Percentiles rank a stretch among this genome's conserved stretches.
Evolutionary conservation across 2,888 invertebrate genomes (phyloP).

Genomic region (Dryobotodes eremita): DNA sequence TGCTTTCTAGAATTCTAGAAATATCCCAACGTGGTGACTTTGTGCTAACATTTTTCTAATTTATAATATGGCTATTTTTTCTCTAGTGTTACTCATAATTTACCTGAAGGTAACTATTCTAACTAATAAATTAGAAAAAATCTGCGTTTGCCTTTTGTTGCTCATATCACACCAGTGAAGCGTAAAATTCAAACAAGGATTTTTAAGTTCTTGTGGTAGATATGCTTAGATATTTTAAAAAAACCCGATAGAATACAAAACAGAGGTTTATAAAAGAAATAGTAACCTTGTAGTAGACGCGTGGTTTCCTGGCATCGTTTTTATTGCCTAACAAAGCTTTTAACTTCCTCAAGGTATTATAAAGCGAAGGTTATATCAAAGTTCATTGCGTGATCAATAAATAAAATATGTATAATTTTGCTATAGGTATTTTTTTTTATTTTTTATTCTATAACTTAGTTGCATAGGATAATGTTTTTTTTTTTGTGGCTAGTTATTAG

Average conservation of each 20-base stretch:
- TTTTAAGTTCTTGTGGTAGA: slow-evolving; percentile 5
- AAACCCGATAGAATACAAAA: slow-evolving; percentile 25
- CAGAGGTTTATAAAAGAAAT: slow-evolving; percentile 33
- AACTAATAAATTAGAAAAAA: not conserved
- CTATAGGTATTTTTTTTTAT: not conserved
- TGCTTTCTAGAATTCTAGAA: not conserved
- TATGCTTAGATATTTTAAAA: not conserved
- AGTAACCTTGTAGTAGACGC: slow-evolving; percentile 52
- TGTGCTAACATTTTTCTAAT: not conserved
- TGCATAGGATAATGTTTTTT: too few species aligned
- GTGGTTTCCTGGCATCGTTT: slow-evolving; percentile 54
- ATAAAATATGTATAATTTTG: slow-evolving; percentile 16
- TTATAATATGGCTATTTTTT: too few species aligned
- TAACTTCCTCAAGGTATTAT: slow-evolving; percentile 54
- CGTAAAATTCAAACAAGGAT: not conserved
- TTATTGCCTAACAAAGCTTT: slow-evolving; percentile 48
- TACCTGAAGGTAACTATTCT: not conserved
- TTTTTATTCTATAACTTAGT: too few species aligned
- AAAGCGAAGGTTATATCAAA: slow-evolving; percentile 55
- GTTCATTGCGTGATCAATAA: slow-evolving; percentile 60
- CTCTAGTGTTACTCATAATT: too few species aligned
- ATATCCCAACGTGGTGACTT: not conserved
- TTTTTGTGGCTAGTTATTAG: too few species aligned
- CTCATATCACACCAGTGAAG: not conserved
- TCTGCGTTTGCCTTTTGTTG: not conserved